phyloP scores from a whole-genome alignment of 2,113 vertebrate genomes.

The Ranitomeya variabilis region DNA sequence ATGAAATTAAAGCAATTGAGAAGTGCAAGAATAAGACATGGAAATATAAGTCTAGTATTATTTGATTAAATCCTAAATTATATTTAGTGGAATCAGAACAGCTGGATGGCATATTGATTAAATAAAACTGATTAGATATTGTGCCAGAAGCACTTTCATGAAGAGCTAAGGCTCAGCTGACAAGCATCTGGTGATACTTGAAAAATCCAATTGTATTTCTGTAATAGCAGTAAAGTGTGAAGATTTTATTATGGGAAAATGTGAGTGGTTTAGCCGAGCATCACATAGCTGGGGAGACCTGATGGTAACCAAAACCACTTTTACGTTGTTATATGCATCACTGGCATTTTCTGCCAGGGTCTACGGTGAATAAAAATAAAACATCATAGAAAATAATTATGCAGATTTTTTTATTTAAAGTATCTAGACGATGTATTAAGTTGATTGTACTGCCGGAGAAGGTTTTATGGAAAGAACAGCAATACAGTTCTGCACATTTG shows the following conservation, averaged over 20 bases:
- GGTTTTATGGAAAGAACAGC: conserved; percentile 21
- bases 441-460: background rate
- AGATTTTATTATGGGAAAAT: conserved; percentile 59
- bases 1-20: conserved; percentile 19
- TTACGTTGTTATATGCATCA: background rate
- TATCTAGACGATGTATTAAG: background rate
- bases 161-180: conserved; percentile 62
- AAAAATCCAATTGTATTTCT: conserved; percentile 65
- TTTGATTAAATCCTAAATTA: conserved; percentile 65
- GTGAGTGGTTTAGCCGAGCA: conserved; percentile 34
- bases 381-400: background rate
- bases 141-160: conserved; percentile 59
- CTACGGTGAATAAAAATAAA: background rate
- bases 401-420: conserved; percentile 2
- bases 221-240: conserved; percentile 56
- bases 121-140: conserved; percentile 66
- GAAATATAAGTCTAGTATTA: conserved; percentile 55
- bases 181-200: conserved; percentile 60
- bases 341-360: background rate
- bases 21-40: conserved; percentile 53
- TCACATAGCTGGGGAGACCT: background rate
- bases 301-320: background rate
- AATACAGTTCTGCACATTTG: conserved; percentile 5
- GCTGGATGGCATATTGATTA: conserved; percentile 66
- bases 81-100: conserved; percentile 60